A percentile compares a stretch with the other conserved stretches of the same genome.
These are phyloP conservation scores for Troides oblongomaculatus DNA, from an alignment of 2,888 invertebrate species.

Conservation along the genomic window DNA sequence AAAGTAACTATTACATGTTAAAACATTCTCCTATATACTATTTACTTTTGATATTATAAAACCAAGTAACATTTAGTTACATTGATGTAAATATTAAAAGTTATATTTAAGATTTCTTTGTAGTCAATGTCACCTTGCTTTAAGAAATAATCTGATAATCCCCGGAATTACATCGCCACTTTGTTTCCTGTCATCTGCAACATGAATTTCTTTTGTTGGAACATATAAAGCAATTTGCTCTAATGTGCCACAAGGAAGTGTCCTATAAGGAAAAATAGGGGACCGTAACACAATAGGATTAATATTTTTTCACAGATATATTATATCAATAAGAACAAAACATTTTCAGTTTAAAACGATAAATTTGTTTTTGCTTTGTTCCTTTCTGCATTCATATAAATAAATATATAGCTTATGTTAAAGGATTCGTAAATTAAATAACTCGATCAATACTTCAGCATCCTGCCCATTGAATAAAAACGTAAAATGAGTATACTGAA, in stretches of 20 bases:
- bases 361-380: not conserved
- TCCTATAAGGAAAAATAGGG: conserved; percentile 26
- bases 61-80: not conserved
- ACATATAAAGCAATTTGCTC: conserved; percentile 27
- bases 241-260: conserved; percentile 25
- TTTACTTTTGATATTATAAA: too few relatives aligned
- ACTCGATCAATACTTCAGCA: too few relatives aligned
- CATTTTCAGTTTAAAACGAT: not conserved
- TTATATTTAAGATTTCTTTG: not conserved
- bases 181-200: conserved; percentile 7
- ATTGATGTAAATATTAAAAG: not conserved
- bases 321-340: not conserved
- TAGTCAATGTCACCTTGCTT: not conserved
- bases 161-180: not conserved
- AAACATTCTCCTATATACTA: too few relatives aligned
- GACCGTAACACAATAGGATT: conserved; percentile 4
- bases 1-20: too few relatives aligned
- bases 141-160: conserved; percentile 1
- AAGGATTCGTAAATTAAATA: too few relatives aligned
- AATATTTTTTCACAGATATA: not conserved
- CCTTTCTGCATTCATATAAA: too few relatives aligned
- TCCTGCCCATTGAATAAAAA: too few relatives aligned
- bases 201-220: conserved; percentile 9
- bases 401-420: too few relatives aligned
- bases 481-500: too few relatives aligned